These are phyloP conservation scores for Poliocrania exsul DNA, from an alignment of 2,797 vertebrate species.

Conservation along the genomic window DNA sequence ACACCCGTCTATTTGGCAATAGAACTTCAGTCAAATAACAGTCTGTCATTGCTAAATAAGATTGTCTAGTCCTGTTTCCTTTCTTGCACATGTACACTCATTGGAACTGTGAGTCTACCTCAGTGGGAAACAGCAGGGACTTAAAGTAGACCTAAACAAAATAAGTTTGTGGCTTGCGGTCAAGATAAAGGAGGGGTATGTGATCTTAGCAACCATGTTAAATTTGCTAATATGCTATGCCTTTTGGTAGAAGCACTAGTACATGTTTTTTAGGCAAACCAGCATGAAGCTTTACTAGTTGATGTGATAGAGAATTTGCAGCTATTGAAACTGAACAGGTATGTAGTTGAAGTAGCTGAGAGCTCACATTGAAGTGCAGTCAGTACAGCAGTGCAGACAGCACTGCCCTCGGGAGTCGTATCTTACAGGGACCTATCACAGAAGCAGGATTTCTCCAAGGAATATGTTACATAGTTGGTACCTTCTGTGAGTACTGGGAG, in stretches of 20 bases:
- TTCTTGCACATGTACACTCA: background rate
- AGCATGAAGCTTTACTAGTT: background rate
- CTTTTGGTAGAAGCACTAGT: background rate
- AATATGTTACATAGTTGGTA: background rate
- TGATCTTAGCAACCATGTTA: background rate
- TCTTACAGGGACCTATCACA: background rate
- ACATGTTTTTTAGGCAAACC: background rate
- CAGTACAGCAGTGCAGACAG: background rate
- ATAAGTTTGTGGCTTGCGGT: background rate
- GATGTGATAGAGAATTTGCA: background rate
- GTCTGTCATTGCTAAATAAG: background rate
- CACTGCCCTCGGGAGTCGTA: background rate
- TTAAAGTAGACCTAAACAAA: background rate
- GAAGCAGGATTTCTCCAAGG: background rate
- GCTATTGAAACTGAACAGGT: background rate
- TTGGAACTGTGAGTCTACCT: background rate
- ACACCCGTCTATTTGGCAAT: background rate
- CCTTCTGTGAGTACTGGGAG: background rate
- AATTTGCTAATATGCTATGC: background rate
- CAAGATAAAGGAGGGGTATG: background rate
- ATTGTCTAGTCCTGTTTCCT: background rate
- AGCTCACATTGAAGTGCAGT: background rate
- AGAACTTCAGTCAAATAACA: background rate
- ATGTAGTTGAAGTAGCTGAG: accelerated
- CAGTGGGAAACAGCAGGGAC: background rate